These are phyloP conservation scores for Vanessa atalanta DNA, from an alignment of 1,140 invertebrate species.

Conservation along the genomic window DNA sequence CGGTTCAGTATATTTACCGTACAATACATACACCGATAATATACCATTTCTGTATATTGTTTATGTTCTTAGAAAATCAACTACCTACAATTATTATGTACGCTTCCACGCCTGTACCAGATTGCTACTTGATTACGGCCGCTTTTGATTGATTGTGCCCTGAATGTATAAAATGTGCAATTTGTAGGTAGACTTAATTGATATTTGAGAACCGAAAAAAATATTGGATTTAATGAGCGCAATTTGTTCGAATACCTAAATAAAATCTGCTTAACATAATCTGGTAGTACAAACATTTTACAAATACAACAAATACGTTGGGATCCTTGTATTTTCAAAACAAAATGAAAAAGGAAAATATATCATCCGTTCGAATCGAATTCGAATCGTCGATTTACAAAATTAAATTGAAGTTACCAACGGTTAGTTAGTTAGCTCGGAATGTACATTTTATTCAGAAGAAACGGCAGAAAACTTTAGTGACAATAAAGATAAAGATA, in stretches of 20 bases:
- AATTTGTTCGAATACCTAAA: conserved; percentile 9
- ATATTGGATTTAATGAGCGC: conserved; percentile 9
- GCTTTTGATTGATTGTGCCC: conserved; percentile 15
- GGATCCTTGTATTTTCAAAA: too few relatives aligned
- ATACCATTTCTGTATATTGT: background rate
- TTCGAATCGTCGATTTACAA: too few relatives aligned
- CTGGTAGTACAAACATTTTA: too few relatives aligned
- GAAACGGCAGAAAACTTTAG: too few relatives aligned
- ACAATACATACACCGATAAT: background rate
- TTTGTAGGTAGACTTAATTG: conserved; percentile 15
- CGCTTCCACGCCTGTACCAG: conserved; percentile 26
- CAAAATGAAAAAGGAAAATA: too few relatives aligned
- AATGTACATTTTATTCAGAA: too few relatives aligned
- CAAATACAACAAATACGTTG: too few relatives aligned
- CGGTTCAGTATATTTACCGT: too few relatives aligned
- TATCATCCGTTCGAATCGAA: too few relatives aligned
- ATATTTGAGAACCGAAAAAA: conserved; percentile 20
- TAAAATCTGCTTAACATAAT: background rate
- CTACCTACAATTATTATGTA: conserved; percentile 23
- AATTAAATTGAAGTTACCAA: too few relatives aligned
- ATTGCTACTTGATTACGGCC: conserved; percentile 23
- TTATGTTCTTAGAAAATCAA: background rate
- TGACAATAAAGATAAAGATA: too few relatives aligned
- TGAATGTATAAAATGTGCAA: conserved; percentile 23
- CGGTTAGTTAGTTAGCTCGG: too few relatives aligned